Percentiles rank a stretch among this genome's conserved stretches.
Evolutionary conservation across 2,888 invertebrate genomes (phyloP).

Genomic region (Caenorhabditis virilis): DNA sequence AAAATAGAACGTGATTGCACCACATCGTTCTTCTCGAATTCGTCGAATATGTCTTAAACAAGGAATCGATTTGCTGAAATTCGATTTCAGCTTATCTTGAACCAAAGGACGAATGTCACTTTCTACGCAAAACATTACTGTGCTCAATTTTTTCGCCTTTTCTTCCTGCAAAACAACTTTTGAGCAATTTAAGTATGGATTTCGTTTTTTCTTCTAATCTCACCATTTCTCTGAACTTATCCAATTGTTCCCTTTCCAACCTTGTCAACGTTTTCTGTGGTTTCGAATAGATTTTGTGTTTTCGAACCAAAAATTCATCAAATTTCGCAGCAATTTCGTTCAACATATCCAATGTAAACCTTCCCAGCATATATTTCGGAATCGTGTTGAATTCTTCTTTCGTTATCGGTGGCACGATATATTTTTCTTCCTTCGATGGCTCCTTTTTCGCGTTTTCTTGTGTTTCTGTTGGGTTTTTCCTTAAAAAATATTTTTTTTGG

Average conservation of each 20-base stretch:
- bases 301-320: conserved; percentile 24
- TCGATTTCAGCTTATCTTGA: conserved; percentile 21
- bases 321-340: conserved; percentile 22
- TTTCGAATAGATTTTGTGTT: conserved; percentile 13
- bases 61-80: conserved; percentile 26
- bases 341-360: conserved; percentile 26
- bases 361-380: conserved; percentile 35
- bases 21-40: conserved; percentile 31
- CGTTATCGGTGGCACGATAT: conserved; percentile 5
- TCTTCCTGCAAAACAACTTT: conserved; percentile 16
- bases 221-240: conserved; percentile 24
- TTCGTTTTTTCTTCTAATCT: background rate
- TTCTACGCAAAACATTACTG: conserved; percentile 24
- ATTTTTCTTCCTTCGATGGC: background rate
- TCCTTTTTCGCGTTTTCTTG: background rate
- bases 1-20: conserved; percentile 30
- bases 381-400: conserved; percentile 24
- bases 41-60: conserved; percentile 27
- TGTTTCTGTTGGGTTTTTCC: background rate
- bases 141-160: conserved; percentile 19
- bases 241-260: conserved; percentile 17
- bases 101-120: conserved; percentile 27
- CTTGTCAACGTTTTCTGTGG: conserved; percentile 16
- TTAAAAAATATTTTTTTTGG: too few species aligned
- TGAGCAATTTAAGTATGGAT: background rate